Evolutionary conservation across 2,888 invertebrate species (phyloP).

Genomic region (Reticulitermes lucifugus): DNA sequence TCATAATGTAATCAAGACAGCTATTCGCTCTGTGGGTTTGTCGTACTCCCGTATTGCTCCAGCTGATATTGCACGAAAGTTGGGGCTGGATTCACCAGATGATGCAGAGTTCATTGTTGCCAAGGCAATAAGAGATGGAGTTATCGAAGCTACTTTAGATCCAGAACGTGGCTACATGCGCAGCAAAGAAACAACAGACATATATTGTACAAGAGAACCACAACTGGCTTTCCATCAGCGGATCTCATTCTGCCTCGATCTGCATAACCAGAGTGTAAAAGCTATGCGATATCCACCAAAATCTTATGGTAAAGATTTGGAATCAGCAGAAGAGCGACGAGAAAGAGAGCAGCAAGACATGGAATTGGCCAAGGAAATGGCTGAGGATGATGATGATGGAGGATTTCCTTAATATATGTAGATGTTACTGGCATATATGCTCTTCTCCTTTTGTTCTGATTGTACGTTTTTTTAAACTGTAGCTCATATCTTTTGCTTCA

Average conservation of each 20-base stretch:
- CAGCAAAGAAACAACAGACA: conserved; percentile 96
- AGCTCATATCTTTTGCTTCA: background rate
- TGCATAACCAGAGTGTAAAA: conserved; percentile 99
- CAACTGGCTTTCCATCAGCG: conserved; percentile 96
- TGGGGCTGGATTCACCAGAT: conserved; percentile 93
- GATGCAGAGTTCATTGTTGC: conserved; percentile 99
- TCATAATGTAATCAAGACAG: conserved; percentile 99
- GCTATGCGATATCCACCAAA: conserved; percentile 99
- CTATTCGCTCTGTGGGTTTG: conserved; percentile 93
- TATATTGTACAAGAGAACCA: conserved; percentile 97
- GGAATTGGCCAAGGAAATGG: conserved; percentile 99
- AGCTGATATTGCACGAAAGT: conserved; percentile 92
- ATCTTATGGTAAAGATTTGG: conserved; percentile 97
- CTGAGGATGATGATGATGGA: conserved; percentile 96
- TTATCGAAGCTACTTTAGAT: conserved; percentile 97
- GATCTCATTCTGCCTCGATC: conserved; percentile 96
- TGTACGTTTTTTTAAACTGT: background rate
- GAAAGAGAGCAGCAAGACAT: conserved; percentile 98
- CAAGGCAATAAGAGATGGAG: conserved; percentile 97
- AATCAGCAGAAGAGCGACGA: conserved; percentile 95
- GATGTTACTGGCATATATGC: background rate
- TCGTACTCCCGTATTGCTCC: conserved; percentile 98
- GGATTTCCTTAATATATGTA: conserved; percentile 53
- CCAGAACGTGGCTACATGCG: conserved; percentile 97
- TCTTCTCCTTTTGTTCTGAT: background rate